Evolutionary conservation across 2,113 vertebrate species (phyloP), one percentile per base, ranked within the genome.

Genomic region (Apodemus speciosus): DNA sequence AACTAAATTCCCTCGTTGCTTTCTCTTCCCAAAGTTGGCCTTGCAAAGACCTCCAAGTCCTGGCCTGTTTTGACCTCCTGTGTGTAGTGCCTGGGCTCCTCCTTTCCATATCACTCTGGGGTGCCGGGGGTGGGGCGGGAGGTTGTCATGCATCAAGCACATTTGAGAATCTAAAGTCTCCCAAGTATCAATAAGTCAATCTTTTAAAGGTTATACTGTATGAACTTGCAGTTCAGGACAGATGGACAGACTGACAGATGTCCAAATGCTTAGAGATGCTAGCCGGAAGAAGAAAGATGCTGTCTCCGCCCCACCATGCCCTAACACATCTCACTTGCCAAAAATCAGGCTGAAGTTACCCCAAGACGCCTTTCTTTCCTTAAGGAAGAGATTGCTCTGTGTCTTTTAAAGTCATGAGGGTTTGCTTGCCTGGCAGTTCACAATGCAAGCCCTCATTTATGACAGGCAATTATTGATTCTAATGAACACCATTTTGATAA

Each of bases 371-470:
- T 9, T 66, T 66, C 40, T 30, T 68, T 25, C 71, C 91, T 35
- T 38, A 25, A 68, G 32, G 56, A 90, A 46, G 15, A 53, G 14
- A 0, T 2, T n/a, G 1, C 38, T 84, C 30, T 15, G 86, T n/a
- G 88, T 71, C 20, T 32, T 60, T n/a, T 49, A 32, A 85, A 30
- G 49, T 81, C 32, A 68, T 68, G 91, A 11, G 58, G 68, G 85
- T 94, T 86, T 86, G 86, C 62, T 58, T 88, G 13, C 30, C 49
- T 49, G 58, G 64, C 64, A 43, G 25, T 87, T 85, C 40, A 89
- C 43, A 62, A 51, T 2, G 16, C n/a, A 88, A 88, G n/a, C 64
- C 43, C 46, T 86, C 83, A 89, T 93, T 92, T 85, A 89, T 38
- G 60, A 85, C 27, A 46, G 79, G 58, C 58, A 69, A 76, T 95